Conservation (phyloP, 2,113 vertebrate genomes). For the Chitala chitala region DNA sequence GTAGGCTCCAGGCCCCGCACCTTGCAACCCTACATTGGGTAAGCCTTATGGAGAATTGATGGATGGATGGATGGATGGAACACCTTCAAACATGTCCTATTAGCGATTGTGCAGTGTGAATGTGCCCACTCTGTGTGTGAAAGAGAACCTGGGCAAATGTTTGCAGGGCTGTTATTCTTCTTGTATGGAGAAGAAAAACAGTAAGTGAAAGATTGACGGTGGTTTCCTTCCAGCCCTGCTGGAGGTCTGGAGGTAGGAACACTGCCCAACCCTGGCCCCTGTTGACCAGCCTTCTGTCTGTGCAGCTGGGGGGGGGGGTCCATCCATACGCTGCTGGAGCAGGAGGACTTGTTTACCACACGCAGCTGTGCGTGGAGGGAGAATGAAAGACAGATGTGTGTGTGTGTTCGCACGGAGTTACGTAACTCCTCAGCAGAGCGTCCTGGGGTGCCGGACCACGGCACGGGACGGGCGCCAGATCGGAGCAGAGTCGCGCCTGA, state of each 20-base stretch:
- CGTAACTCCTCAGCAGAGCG: not conserved
- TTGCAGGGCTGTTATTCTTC: not conserved
- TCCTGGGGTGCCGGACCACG: not conserved
- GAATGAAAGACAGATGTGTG: constrained; percentile 7
- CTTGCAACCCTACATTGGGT: too few relatives aligned
- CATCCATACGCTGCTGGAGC: too few relatives aligned
- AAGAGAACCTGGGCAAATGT: not conserved
- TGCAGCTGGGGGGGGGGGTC: too few relatives aligned
- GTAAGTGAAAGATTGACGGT: not conserved
- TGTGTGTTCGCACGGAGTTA: constrained; percentile 4
- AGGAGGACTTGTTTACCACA: not conserved
- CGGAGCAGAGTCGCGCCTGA: not conserved
- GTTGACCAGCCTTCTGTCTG: not conserved
- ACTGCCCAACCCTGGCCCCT: not conserved
- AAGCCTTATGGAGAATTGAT: too few relatives aligned
- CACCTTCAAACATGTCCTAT: too few relatives aligned
- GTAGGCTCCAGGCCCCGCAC: too few relatives aligned
- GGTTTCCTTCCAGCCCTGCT: not conserved
- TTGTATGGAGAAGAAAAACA: not conserved
- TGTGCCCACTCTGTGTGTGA: not conserved
- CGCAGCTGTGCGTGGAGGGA: not conserved
- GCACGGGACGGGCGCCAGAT: not conserved
- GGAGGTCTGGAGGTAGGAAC: not conserved
- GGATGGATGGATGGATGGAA: too few relatives aligned
- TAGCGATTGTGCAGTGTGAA: not conserved